Evolutionary conservation across 2,113 vertebrate species (phyloP), one percentile per base, ranked within the genome.

Genomic region (Callithrix jacchus): DNA sequence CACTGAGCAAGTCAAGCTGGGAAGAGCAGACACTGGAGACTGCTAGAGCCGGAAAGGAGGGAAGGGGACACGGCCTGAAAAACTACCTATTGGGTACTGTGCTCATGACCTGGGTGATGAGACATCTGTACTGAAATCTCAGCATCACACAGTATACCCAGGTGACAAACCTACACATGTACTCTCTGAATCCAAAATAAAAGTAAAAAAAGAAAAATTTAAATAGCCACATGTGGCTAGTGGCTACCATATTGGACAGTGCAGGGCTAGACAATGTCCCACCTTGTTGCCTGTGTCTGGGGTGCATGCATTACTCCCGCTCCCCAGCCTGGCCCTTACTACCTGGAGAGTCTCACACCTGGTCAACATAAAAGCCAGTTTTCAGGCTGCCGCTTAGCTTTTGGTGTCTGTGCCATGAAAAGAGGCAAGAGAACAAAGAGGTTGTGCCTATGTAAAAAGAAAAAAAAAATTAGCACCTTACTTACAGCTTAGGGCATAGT

Each of bases 321-420:
- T 52, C 8, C 13, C 49, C 37, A 58, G 5, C 37, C 14, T 6
- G 64, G 23, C 18, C 64, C 25, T n/a, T 0, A 0, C 23, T 70
- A 23, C 79, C 73, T 73, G 54, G 81, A 83, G 27, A 49, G 25
- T 66, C 35, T 92, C 61, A n/a, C 5, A n/a, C 21, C 49, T 20
- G 30, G 13, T 66, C 49, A 35, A 71, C 25, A 0, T 16, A 42
- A 49, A 49, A 40, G 6, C 58, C 14, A 37, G 42, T 14, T 54
- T 56, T n/a, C 30, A 42, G 52, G 27, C 45, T 87, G 37, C 70
- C 58, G 47, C 35, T 47, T 40, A 18, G 8, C 56, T 86, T 81
- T 89, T 47, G 25, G 35, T 64, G 37, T 86, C 6, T 27, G 35
- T 66, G 40, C 68, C 54, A 13, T 10, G 52, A 66, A 49, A 3